These are phyloP conservation scores for Nymphicus hollandicus DNA, from an alignment of 2,113 vertebrate species.

Conservation along the genomic window DNA sequence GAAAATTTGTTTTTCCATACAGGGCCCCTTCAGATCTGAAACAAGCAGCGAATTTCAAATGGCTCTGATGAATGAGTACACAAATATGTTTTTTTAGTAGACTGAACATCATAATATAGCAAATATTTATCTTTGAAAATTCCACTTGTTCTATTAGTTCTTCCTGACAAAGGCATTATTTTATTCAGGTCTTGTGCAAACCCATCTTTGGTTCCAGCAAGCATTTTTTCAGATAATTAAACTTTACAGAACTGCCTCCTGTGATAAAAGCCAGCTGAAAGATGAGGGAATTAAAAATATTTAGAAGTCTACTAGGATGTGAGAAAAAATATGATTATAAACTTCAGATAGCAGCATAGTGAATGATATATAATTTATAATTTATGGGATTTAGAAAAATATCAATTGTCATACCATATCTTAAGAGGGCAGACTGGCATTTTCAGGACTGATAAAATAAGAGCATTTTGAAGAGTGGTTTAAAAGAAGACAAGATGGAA, in stretches of 20 bases:
- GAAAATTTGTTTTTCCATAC: not conserved
- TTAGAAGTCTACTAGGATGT: not conserved
- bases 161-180: not conserved
- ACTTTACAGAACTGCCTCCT: not conserved
- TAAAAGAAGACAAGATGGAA: not conserved
- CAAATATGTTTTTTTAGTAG: not conserved
- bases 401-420: not conserved
- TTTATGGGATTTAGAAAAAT: not conserved
- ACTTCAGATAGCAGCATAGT: not conserved
- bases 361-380: not conserved
- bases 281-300: not conserved
- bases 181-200: not conserved
- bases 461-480: not conserved
- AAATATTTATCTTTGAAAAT: not conserved
- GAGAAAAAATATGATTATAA: not conserved
- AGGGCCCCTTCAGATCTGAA: not conserved
- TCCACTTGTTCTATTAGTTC: not conserved
- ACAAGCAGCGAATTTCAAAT: not conserved
- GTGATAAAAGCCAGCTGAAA: not conserved
- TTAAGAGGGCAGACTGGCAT: not conserved
- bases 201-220: not conserved
- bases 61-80: not conserved
- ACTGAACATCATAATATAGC: not conserved
- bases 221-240: not conserved
- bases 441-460: not conserved